Base-by-base conservation (phyloP, 1,140 invertebrate species). In the Diachasma alloeum region DNA sequence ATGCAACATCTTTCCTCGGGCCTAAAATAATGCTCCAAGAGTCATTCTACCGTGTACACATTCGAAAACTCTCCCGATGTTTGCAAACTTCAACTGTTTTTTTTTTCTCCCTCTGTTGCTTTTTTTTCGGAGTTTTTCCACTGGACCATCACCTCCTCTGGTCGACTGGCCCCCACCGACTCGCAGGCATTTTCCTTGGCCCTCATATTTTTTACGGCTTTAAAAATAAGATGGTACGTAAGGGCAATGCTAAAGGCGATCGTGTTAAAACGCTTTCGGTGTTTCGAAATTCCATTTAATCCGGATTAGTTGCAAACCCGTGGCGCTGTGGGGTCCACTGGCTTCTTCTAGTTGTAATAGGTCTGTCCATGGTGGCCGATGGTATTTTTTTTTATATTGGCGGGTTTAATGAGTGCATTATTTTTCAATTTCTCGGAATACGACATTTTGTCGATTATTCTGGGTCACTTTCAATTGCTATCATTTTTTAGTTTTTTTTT, bases 201-300 rank as follows among this genome's bases (percentile, higher is more conserved):
- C 19, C 24, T 63, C 59, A 26, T 63, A 26, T 63, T 63, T 63
- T 63, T 63, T 63, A 63, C 9, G 10, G 24, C 11, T 24, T 26
- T 8, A 63, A 63, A 63, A 63, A 31, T 24, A 63, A 63, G 11
- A 63, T 26, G 68, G 22, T 72, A 48, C 48, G 68, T 76, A 76
- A 72, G 72, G 75, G 48, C 75, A 44, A 69, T 56, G 59, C 15
- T 36, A n/a, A 53, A 46, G 73, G 59, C 63, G 74, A 76, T 71
- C 73, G 72, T 79, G 78, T 87, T 88, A 88, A 88, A 88, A 87
- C 82, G 83, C 83, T 88, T 88, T 88, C 78, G 84, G 73, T 88
- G 87, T 88, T 86, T 85, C 78, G 77, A 81, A 83, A 87, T 85
- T 83, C 68, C 56, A 77, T 83, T 84, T 87, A 87, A 88, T 88